Evolutionary conservation across 2,113 vertebrate genomes (phyloP).

Genomic region (Oceanites oceanicus): DNA sequence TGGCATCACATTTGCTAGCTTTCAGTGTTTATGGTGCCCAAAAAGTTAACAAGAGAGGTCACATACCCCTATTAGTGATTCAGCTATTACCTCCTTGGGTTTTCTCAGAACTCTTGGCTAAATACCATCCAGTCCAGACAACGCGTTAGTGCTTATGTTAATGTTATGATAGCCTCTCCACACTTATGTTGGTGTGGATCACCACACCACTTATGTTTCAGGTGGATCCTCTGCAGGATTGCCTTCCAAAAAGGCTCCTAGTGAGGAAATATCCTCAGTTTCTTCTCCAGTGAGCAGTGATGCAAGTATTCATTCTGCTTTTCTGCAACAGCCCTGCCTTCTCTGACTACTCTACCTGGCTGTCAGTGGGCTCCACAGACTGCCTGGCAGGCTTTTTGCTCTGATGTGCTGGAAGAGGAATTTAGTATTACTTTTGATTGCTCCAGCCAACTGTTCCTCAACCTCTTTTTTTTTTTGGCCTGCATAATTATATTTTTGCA

Average conservation of each 20-base stretch:
- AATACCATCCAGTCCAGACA: neutral
- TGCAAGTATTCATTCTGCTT: neutral
- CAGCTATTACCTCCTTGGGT: neutral
- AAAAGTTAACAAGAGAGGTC: neutral
- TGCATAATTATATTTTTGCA: slow-evolving; percentile 48
- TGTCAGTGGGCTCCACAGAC: neutral
- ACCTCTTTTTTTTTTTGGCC: neutral
- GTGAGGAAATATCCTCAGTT: neutral
- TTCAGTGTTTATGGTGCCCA: neutral
- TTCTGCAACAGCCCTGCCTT: neutral
- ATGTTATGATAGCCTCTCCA: neutral
- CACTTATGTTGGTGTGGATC: neutral
- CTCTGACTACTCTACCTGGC: neutral
- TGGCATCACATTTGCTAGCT: neutral
- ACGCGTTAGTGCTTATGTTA: neutral
- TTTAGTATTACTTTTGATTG: slow-evolving; percentile 9
- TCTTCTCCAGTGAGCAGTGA: neutral
- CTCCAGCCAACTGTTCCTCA: slow-evolving; percentile 17
- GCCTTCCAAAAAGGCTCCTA: neutral
- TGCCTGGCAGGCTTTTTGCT: neutral
- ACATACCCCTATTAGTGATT: neutral
- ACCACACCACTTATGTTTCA: neutral
- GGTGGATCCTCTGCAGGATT: neutral
- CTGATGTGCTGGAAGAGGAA: neutral
- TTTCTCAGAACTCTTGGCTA: neutral